phyloP scores from a whole-genome alignment of 2,113 vertebrate species.

The Clarias batrachus region DNA sequence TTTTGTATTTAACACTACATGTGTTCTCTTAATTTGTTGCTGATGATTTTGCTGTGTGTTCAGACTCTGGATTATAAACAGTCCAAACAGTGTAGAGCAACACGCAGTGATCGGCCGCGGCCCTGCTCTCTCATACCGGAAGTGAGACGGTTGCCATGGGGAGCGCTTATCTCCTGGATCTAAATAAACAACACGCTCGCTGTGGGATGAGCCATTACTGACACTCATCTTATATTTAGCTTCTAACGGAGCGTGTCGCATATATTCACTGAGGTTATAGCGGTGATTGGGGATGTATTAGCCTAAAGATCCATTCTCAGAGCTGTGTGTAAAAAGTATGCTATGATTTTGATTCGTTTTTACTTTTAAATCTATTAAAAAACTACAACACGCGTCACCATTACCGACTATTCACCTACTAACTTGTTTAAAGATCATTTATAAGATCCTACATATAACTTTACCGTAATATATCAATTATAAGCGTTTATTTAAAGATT shows the following conservation, averaged over 20 bases:
- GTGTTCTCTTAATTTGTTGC: not conserved
- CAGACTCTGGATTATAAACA: constrained; percentile 57
- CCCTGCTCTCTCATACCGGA: constrained; percentile 51
- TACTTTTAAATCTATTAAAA: not conserved
- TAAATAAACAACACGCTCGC: constrained; percentile 14
- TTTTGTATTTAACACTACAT: not conserved
- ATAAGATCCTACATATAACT: not conserved
- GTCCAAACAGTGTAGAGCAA: constrained; percentile 58
- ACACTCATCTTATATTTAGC: not conserved
- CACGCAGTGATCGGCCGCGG: constrained; percentile 52
- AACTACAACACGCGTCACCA: not conserved
- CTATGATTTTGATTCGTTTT: not conserved
- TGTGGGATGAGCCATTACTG: not conserved
- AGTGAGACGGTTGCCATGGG: constrained; percentile 28
- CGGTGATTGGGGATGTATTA: not conserved
- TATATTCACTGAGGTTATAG: not conserved
- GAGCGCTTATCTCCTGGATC: not conserved
- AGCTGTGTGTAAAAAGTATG: not conserved
- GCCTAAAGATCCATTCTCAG: not conserved
- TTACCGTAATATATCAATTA: not conserved
- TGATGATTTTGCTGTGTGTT: not conserved
- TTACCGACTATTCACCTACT: not conserved
- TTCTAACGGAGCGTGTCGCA: not conserved
- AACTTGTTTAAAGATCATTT: not conserved
- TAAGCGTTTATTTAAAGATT: not conserved